Base-by-base conservation (phyloP, 2,888 invertebrate genomes). In the Hypselothyrea guttata region DNA sequence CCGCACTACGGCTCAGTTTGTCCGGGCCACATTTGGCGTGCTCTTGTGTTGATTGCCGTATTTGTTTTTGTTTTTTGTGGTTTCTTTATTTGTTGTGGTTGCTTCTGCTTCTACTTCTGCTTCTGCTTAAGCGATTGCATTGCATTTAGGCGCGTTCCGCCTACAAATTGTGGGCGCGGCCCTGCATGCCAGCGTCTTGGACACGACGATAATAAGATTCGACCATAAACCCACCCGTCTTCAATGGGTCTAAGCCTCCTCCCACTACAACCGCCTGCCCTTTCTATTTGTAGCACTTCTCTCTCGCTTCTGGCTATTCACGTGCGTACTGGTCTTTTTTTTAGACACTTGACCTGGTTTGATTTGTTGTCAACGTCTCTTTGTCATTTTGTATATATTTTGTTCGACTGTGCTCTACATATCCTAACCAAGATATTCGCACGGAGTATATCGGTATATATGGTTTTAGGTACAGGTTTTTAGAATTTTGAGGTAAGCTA, bases 311-410 rank as follows among this genome's bases (percentile, higher is more conserved):
- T 16, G 27, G 18, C 30, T 58, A 44, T 65, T 74, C 61, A 72
- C 58, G 67, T 62, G 66, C 60, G 8, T 55, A 46, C 44, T n/a
- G n/a, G n/a, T n/a, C 22, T 22, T 22, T 70, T 61, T 38, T 62
- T 38, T 37, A 34, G 56, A 74, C 74, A 78, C 81, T 78, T 84
- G 84, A 70, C 78, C 78, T 81, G 84, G 71, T 84, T 78, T 73
- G 64, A 59, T 71, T 78, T 69, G 52, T 54, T 67, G 59, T 46
- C 53, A 48, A 47, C 60, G 54, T 40, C 44, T 51, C 27, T 7
- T 34, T 11, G 45, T 3, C 12, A 11, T 51, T 42, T 34, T 34
- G 30, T 49, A 28, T 13, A 41, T n/a, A 40, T 40, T 7, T 49
- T 47, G 4, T 46, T 35, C 15, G 38, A 35, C 42, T 41, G 5